phyloP scores from a whole-genome alignment of 2,113 vertebrate species.

The Cynopterus brachyotis region DNA sequence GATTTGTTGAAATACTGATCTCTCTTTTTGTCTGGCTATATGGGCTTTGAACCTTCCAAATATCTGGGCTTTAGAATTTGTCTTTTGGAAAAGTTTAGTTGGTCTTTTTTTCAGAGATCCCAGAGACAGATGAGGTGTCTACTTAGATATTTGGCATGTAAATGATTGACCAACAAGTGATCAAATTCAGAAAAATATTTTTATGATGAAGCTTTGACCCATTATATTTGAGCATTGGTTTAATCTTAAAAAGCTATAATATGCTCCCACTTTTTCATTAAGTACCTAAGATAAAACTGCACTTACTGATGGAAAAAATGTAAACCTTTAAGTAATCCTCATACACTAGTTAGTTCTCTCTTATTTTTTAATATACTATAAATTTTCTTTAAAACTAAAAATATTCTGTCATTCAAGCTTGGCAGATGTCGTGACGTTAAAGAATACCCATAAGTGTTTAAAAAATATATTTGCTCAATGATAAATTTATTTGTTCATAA shows the following conservation, averaged over 20 bases:
- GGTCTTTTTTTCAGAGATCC: background rate
- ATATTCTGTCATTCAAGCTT: slow-evolving; percentile 50
- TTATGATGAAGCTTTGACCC: background rate
- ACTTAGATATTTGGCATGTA: background rate
- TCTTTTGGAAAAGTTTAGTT: background rate
- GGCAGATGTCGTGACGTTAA: slow-evolving; percentile 51
- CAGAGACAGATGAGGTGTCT: background rate
- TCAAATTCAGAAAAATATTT: slow-evolving; percentile 40
- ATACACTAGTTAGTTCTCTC: background rate
- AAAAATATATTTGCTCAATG: slow-evolving; percentile 52
- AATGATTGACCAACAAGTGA: background rate
- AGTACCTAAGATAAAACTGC: background rate
- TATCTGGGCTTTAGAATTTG: background rate
- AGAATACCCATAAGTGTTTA: slow-evolving; percentile 43
- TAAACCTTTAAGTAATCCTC: background rate
- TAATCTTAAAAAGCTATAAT: background rate
- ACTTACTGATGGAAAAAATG: slow-evolving; percentile 22
- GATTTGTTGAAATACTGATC: background rate
- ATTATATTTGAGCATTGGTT: background rate
- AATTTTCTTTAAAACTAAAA: slow-evolving; percentile 47
- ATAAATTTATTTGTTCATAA: slow-evolving; percentile 76
- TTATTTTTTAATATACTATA: background rate
- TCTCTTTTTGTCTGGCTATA: background rate
- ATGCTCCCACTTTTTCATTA: background rate
- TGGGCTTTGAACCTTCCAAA: background rate